Conservation (phyloP, 2,113 vertebrate species). For the Salvelinus namaycush region DNA sequence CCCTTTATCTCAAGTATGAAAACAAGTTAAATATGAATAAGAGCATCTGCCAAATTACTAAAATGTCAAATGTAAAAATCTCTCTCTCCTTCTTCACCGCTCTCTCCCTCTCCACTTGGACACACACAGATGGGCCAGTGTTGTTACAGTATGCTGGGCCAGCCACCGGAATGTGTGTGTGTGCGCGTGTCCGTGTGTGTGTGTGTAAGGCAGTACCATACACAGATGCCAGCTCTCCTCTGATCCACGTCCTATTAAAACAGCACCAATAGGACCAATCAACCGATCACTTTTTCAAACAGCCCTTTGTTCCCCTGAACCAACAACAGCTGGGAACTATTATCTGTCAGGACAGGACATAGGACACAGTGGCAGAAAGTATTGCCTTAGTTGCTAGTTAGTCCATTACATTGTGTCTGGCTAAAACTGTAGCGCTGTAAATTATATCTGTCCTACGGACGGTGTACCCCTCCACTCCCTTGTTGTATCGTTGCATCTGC, state of each 20-base stretch:
- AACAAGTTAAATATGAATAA: too few relatives aligned
- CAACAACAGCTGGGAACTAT: constrained; percentile 74
- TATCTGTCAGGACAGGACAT: constrained; percentile 71
- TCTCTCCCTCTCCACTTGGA: constrained; percentile 14
- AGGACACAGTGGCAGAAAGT: constrained; percentile 39
- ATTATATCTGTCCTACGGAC: constrained; percentile 35
- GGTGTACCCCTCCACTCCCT: constrained; percentile 10
- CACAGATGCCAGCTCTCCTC: constrained; percentile 71
- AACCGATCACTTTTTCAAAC: constrained; percentile 76
- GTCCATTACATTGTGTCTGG: constrained; percentile 45
- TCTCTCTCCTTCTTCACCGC: constrained; percentile 3
- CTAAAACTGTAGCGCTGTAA: constrained; percentile 45
- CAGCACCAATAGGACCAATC: constrained; percentile 63
- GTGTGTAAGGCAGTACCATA: constrained; percentile 47
- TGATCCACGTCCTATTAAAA: constrained; percentile 71
- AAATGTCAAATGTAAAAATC: not conserved
- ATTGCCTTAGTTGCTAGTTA: constrained; percentile 44
- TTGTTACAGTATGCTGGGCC: constrained; percentile 37
- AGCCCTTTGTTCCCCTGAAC: constrained; percentile 68
- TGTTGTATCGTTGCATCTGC: not conserved
- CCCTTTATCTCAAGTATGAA: too few relatives aligned
- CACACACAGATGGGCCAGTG: constrained; percentile 49
- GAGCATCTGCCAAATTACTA: not conserved
- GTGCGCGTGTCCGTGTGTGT: too few relatives aligned
- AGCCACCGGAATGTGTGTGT: constrained; percentile 34